Evolutionary conservation across 2,888 invertebrate species (phyloP).

Genomic region (Oeneis ivallda): DNA sequence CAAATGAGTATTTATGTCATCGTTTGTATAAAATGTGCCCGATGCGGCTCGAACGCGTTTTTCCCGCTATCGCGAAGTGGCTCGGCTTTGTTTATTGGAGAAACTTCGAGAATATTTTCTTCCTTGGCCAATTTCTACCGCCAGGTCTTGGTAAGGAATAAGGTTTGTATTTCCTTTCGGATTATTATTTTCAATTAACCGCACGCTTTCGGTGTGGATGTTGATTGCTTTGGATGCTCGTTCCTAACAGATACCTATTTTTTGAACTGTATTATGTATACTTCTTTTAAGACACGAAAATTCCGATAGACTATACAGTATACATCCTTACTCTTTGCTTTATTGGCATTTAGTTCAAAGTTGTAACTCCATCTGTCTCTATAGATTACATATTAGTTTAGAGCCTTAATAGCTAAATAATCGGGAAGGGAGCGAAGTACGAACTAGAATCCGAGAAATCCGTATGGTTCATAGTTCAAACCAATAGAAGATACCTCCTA

Average conservation of each 20-base stretch:
- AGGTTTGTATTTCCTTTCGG: conserved; percentile 12
- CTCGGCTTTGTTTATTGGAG: conserved; percentile 47
- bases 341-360: too few species aligned
- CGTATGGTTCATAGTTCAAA: too few species aligned
- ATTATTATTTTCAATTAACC: conserved; percentile 24
- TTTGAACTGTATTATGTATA: not conserved
- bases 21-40: conserved; percentile 75
- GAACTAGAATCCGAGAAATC: too few species aligned
- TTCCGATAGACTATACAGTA: too few species aligned
- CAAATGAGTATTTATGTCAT: conserved; percentile 81
- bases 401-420: too few species aligned
- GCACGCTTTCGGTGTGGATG: conserved; percentile 1
- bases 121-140: conserved; percentile 40
- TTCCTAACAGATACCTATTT: not conserved
- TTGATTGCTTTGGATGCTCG: not conserved
- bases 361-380: too few species aligned
- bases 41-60: conserved; percentile 54
- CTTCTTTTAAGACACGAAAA: too few species aligned
- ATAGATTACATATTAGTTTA: too few species aligned
- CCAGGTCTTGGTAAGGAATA: conserved; percentile 15
- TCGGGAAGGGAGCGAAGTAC: too few species aligned
- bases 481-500: too few species aligned
- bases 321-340: too few species aligned
- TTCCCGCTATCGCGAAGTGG: conserved; percentile 53
- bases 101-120: conserved; percentile 46